Evolutionary conservation across 2,113 vertebrate species (phyloP).

Genomic region (Archilochus colubris): DNA sequence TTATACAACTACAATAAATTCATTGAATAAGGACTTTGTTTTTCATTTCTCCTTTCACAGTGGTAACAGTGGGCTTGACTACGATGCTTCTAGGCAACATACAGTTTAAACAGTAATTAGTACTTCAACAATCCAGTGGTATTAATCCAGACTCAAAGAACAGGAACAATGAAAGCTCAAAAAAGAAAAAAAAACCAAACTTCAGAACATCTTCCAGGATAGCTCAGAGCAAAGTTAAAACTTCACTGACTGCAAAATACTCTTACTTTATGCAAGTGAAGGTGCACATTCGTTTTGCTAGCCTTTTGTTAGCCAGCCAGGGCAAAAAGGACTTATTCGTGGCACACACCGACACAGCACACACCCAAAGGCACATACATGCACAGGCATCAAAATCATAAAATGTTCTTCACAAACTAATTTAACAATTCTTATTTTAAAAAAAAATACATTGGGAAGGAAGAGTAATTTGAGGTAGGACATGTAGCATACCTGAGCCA

Average conservation of each 20-base stretch:
- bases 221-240: not conserved
- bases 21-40: not conserved
- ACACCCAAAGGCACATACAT: not conserved
- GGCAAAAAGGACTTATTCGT: not conserved
- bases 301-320: not conserved
- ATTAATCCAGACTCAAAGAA: not conserved
- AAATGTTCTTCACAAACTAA: not conserved
- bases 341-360: not conserved
- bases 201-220: not conserved
- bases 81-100: not conserved
- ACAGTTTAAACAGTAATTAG: not conserved
- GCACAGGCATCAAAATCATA: not conserved
- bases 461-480: not conserved
- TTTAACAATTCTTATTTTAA: not conserved
- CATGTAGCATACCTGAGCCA: not conserved
- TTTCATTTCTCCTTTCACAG: not conserved
- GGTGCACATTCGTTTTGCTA: not conserved
- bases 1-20: not conserved
- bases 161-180: not conserved
- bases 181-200: not conserved
- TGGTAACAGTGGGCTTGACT: not conserved
- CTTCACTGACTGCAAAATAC: not conserved
- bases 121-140: not conserved
- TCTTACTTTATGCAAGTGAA: not conserved
- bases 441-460: no score